Evolutionary conservation across 1,140 invertebrate species (phyloP).

Genomic region (Philotrypesis tridentata): DNA sequence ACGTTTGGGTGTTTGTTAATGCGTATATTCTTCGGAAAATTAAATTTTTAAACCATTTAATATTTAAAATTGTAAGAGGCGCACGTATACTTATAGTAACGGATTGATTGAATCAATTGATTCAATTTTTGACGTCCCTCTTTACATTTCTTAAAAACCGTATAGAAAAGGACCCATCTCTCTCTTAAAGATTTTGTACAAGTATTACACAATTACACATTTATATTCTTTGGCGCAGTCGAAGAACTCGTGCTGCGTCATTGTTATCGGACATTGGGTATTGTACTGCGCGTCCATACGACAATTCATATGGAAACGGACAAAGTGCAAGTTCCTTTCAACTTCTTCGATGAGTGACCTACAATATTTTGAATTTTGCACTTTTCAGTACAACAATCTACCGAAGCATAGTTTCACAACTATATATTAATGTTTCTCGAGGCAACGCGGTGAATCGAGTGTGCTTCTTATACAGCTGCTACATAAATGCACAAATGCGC

Average conservation of each 20-base stretch:
- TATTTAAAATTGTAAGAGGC: no score
- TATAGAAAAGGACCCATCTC: background rate
- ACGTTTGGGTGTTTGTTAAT: no score
- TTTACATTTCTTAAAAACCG: background rate
- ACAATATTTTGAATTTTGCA: conserved; percentile 54
- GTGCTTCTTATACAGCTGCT: background rate
- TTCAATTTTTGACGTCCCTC: background rate
- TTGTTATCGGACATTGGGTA: conserved; percentile 52
- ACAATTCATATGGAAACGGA: conserved; percentile 50
- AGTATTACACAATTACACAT: conserved; percentile 41
- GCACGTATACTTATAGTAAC: no score
- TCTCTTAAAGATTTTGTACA: conserved; percentile 17
- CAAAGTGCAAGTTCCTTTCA: conserved; percentile 27
- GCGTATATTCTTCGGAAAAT: no score
- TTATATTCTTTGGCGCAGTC: conserved; percentile 24
- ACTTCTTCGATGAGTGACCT: conserved; percentile 57
- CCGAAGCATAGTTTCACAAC: background rate
- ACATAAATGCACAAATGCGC: background rate
- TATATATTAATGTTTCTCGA: background rate
- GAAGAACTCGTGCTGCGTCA: conserved; percentile 56
- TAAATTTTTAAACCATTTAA: no score
- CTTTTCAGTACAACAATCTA: background rate
- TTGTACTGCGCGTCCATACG: conserved; percentile 53
- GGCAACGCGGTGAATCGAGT: background rate
- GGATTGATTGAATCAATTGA: no score